Evolutionary conservation across 2,888 invertebrate genomes (phyloP), one percentile per base, ranked within the genome.

Genomic region (Tipula helvola): DNA sequence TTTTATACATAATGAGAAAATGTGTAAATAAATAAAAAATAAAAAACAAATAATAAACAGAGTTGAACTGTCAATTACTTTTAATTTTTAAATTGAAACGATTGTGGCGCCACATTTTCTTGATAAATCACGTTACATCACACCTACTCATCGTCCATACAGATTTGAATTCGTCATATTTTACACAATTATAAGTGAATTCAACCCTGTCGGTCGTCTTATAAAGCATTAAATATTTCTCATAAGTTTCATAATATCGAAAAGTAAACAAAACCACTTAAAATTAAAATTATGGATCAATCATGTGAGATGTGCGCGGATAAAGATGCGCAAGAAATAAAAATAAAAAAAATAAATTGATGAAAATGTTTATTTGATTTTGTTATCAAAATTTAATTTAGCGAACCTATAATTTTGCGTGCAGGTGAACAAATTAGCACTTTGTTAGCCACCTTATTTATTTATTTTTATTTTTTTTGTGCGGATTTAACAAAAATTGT

Each of bases 401-500:
- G 71, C 28, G 71, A 71, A 71, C 71, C 71, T 71, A 7, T 28
- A 71, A 71, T 71, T 71, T 71, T 18, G 28, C 28, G 18, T 71
- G 71, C 71, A 71, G 71, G 71, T 71, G 71, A 71, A 71, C 71
- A 71, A 71, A 71, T 71, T 71, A 71, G 71, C 71, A 71, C 71
- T 71, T 71, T 28, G 71, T 7, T 28, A 71, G 71, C 71, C 71
- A 71, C 71, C 71, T 71, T 71, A 52, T 52, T 52, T 52, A 28
- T n/a, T 4, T 52, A 44, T 44, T 3, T 44, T 3, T 39, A 39
- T 7, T 7, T 39, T 7, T 39, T 7, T 39, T 7, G 39, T 39
- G 28, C 28, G 28, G 28, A 28, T 39, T 7, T 39, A 39, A 39
- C 39, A 39, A 7, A 39, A 39, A 28, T 2, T 28, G 1, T 39